Base-by-base conservation (phyloP, 2,797 vertebrate genomes). In the Labeo calbasu region DNA sequence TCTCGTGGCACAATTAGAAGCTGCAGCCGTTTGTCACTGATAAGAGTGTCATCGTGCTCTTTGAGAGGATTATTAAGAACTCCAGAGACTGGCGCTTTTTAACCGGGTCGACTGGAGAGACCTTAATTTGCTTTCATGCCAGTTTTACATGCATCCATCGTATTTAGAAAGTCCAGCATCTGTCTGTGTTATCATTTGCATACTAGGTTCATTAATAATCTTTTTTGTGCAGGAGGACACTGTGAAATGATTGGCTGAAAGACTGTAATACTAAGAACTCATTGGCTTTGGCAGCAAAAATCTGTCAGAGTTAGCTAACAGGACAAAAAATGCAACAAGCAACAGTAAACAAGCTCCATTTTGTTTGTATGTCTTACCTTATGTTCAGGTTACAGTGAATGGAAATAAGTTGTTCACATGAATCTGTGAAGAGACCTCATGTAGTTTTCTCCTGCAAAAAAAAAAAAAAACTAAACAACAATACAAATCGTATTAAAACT, bases 21-120 rank as follows among this genome's bases (percentile, higher is more conserved):
- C 79, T 89, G 87, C 87, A 88, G 90, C 85, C 89, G 68, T 93
- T 94, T 88, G 89, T 93, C 91, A 89, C 84, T 91, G 93, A 94
- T 94, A 93, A 93, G 86, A 84, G 91, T 28, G 88, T 89, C 90
- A 87, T 91, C 90, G 84, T 77, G 81, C 92, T 92, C 89, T 23
- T 93, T 93, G 93, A 89, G 89, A 90, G 88, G 91, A 94, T 94
- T 94, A 92, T 93, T 93, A 92, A 90, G 91, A 90, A 81, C 32
- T 66, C 32, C 1, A 32, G 25, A 86, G 69, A 86, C 53, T 12
- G 23, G 9, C 28, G 55, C 40, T 19, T 53, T 51, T 72, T 65
- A 68, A 48, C 51, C 63, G 68, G 28, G 75, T 61, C 36, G 25
- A 19, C 63, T 61, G 48, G 70, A 78, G 85, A 75, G 68, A 69